phyloP scores from a whole-genome alignment of 2,888 invertebrate genomes.

The Dolomedes plantarius region DNA sequence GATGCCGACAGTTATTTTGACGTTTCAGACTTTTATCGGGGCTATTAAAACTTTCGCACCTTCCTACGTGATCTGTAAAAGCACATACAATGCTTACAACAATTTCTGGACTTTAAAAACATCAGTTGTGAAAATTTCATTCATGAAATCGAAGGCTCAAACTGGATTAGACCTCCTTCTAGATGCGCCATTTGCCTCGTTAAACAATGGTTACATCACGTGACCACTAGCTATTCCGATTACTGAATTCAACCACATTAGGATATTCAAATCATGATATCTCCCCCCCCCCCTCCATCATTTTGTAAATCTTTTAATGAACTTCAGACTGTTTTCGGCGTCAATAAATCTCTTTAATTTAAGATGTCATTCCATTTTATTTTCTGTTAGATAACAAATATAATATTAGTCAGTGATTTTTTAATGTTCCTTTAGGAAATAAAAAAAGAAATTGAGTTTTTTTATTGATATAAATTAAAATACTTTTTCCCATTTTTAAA shows the following conservation, averaged over 20 bases:
- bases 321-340: too few relatives aligned
- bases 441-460: too few relatives aligned
- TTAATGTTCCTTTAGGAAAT: too few relatives aligned
- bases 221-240: constrained; percentile 56
- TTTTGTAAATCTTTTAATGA: too few relatives aligned
- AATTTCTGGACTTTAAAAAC: constrained; percentile 3
- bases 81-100: constrained; percentile 7
- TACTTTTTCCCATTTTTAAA: neutral
- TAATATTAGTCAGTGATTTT: too few relatives aligned
- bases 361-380: too few relatives aligned
- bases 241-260: constrained; percentile 13
- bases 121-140: constrained; percentile 40
- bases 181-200: constrained; percentile 70
- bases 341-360: too few relatives aligned
- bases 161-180: constrained; percentile 48
- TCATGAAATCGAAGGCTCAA: constrained; percentile 57
- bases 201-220: constrained; percentile 69
- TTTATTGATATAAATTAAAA: neutral
- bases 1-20: constrained; percentile 49
- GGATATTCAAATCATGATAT: too few relatives aligned
- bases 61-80: constrained; percentile 1
- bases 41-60: neutral
- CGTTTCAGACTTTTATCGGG: constrained; percentile 3
- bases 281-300: too few relatives aligned
- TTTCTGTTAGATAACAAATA: too few relatives aligned